Base-by-base conservation (phyloP, 2,888 invertebrate species). In the Andrena chrysosceles region DNA sequence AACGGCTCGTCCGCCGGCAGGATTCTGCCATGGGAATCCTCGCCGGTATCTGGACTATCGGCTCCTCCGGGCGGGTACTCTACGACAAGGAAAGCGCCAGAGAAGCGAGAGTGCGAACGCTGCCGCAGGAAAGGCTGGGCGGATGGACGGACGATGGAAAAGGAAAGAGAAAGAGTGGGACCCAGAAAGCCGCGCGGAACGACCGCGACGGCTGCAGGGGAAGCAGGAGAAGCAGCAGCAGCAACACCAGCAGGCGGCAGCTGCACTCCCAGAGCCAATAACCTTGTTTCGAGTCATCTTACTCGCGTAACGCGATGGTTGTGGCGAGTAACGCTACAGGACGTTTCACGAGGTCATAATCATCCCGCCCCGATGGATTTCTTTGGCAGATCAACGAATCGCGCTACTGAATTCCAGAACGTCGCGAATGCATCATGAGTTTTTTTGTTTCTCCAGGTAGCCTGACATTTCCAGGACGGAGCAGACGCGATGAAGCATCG, bases 241-340 rank as follows among this genome's bases (percentile, higher is more conserved):
- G 71, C 72, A 73, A 71, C 66, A 67, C 68, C 68, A 70, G 79
- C 73, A 82, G 74, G 76, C 86, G 86, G 89, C 89, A 87, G 89
- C 89, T 87, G 89, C 90, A 84, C 89, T 86, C 83, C 72, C 85
- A 85, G 88, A 88, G 87, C 90, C 91, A 91, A 91, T 91, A 91
- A 91, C 90, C 89, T 90, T 90, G 90, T 92, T 91, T 90, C 90
- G 87, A 92, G 89, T 92, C 89, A 89, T 91, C 90, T 89, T 91
- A 89, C 91, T 89, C 89, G 83, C 87, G 87, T 90, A 89, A 89
- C 89, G 89, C 85, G 72, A 81, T 77, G 81, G 83, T 76, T 83
- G 33, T 83, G 82, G 85, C 79, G 73, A 81, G 82, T 83, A 78
- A 77, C 84, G 84, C 84, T 89, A 85, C 88, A 86, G 73, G 67